Evolutionary conservation across 2,888 invertebrate genomes (phyloP).

Genomic region (Pemphredon lugubris): DNA sequence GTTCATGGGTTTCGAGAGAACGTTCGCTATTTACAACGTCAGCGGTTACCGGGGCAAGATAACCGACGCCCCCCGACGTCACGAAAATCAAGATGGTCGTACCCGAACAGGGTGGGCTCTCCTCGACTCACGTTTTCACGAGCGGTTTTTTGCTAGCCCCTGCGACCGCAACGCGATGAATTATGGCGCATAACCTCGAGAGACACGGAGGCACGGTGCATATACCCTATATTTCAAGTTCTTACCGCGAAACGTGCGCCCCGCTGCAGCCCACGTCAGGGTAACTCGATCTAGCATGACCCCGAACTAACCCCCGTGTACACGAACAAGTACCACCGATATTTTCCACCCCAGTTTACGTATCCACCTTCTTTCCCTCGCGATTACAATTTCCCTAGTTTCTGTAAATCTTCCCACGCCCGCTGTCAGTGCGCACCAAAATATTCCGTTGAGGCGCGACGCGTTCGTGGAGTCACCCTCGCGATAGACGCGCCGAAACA

Average conservation of each 20-base stretch:
- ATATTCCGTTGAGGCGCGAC: no score
- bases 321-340: slow-evolving; percentile 6
- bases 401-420: background rate
- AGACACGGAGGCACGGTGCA: slow-evolving; percentile 58
- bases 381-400: background rate
- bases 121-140: slow-evolving; percentile 46
- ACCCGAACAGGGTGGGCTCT: slow-evolving; percentile 14
- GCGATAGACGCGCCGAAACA: no score
- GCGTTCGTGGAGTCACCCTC: no score
- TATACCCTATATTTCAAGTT: slow-evolving; percentile 64
- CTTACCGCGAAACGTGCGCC: slow-evolving; percentile 58
- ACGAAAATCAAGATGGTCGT: slow-evolving; percentile 46
- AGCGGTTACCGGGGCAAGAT: slow-evolving; percentile 10
- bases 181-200: slow-evolving; percentile 65
- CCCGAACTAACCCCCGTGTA: slow-evolving; percentile 5
- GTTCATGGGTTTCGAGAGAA: background rate
- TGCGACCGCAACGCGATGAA: slow-evolving; percentile 52
- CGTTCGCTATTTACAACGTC: slow-evolving; percentile 3
- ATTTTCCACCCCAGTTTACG: background rate
- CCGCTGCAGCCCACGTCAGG: slow-evolving; percentile 35
- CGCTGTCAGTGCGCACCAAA: no score
- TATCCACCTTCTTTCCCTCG: background rate
- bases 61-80: slow-evolving; percentile 29
- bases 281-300: slow-evolving; percentile 43
- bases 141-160: slow-evolving; percentile 37